These are phyloP conservation scores for Steatornis caripensis DNA, from an alignment of 2,113 vertebrate genomes.

Conservation along the genomic window DNA sequence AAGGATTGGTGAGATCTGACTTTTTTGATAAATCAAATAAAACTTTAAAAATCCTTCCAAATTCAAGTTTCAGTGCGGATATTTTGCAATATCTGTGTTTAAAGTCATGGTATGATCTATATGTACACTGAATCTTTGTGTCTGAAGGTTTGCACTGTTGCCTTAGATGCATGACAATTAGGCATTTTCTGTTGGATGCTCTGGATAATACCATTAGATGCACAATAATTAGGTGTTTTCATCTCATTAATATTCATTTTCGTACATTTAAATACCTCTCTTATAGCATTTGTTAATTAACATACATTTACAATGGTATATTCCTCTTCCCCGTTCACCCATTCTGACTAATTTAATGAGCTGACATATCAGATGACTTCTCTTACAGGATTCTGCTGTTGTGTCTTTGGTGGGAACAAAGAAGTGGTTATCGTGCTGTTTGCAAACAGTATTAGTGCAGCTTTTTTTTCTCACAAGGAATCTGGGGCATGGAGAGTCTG, in stretches of 20 bases:
- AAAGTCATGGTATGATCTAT: neutral
- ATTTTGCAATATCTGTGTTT: neutral
- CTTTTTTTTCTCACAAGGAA: neutral
- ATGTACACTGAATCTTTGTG: neutral
- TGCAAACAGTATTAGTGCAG: neutral
- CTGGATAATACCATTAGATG: constrained; percentile 57
- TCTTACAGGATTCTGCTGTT: constrained; percentile 33
- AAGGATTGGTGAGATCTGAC: neutral
- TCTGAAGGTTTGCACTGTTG: constrained; percentile 19
- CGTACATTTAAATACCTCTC: constrained; percentile 58
- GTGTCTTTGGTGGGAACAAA: constrained; percentile 49
- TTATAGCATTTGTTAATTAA: constrained; percentile 61
- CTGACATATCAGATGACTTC: constrained; percentile 57
- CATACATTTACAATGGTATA: constrained; percentile 55
- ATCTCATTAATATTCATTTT: constrained; percentile 66
- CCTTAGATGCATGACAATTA: constrained; percentile 53
- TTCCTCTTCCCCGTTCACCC: constrained; percentile 42
- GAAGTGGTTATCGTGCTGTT: neutral
- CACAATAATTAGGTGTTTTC: constrained; percentile 60
- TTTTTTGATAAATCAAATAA: neutral
- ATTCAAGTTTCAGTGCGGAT: neutral
- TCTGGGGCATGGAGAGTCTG: neutral
- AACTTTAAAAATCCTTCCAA: neutral
- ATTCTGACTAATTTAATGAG: constrained; percentile 58
- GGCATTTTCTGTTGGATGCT: constrained; percentile 45